Evolutionary conservation across 2,797 vertebrate species (phyloP).

Genomic region (Sandelia bainsii): DNA sequence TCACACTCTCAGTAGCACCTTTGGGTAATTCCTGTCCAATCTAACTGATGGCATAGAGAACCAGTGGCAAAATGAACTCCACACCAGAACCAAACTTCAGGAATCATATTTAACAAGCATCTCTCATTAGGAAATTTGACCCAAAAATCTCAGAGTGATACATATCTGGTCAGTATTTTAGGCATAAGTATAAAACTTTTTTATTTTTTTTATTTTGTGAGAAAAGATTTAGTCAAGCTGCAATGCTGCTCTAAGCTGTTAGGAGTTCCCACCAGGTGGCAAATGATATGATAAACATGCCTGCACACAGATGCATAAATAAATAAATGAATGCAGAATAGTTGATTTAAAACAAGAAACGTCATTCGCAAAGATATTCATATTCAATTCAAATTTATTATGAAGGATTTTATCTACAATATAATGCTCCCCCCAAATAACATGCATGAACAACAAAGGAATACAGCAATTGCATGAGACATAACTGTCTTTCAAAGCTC

Average conservation of each 20-base stretch:
- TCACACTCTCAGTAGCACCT: conserved; percentile 38
- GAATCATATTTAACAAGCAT: conserved; percentile 3
- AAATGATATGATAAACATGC: conserved; percentile 36
- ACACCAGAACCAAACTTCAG: conserved; percentile 1
- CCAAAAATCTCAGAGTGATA: not conserved
- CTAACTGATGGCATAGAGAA: conserved; percentile 9
- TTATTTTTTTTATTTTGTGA: conserved; percentile 24
- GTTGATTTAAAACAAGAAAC: conserved; percentile 17
- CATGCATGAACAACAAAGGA: conserved; percentile 17
- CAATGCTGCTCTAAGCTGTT: conserved; percentile 28
- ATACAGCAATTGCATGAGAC: not conserved
- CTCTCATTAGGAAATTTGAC: conserved; percentile 16
- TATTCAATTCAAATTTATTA: not conserved
- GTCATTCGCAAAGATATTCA: not conserved
- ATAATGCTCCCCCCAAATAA: not conserved
- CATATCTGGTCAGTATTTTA: conserved; percentile 14
- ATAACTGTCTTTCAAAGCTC: conserved; percentile 10
- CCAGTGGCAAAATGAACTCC: not conserved
- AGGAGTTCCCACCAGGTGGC: conserved; percentile 43
- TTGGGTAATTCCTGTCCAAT: conserved; percentile 29
- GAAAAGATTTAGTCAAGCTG: conserved; percentile 40
- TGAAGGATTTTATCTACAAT: not conserved
- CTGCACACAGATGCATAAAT: conserved; percentile 22
- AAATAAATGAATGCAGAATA: not conserved
- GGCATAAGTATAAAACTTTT: conserved; percentile 7